These are phyloP conservation scores for Brenthis daphne DNA, from an alignment of 2,888 invertebrate genomes.

Conservation along the genomic window DNA sequence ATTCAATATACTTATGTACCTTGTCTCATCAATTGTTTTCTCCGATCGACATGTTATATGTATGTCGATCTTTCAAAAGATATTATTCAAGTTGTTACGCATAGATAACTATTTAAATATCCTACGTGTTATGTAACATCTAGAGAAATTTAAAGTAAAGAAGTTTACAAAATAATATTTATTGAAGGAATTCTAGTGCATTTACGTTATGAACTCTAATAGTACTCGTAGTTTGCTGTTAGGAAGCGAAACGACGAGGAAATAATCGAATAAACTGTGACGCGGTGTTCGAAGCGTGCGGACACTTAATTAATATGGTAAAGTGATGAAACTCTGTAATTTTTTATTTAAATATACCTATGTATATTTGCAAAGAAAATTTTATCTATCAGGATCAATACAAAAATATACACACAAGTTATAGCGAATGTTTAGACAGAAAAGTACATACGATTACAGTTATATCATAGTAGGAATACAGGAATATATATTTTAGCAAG, in stretches of 20 bases:
- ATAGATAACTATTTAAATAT: neutral
- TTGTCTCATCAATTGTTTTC: neutral
- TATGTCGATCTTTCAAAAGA: neutral
- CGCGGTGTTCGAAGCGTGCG: slow-evolving; percentile 37
- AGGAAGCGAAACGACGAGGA: slow-evolving; percentile 60
- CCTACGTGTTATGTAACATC: neutral
- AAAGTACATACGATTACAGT: no score
- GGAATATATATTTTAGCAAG: neutral
- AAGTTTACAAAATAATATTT: no score
- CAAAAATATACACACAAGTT: no score
- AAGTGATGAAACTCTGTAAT: no score
- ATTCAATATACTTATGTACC: slow-evolving; percentile 23
- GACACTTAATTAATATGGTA: slow-evolving; percentile 45
- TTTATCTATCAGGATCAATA: no score
- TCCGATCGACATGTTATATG: neutral
- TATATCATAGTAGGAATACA: no score
- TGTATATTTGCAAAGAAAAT: no score
- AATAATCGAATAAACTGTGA: slow-evolving; percentile 49
- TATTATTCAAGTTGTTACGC: neutral
- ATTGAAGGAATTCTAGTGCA: neutral
- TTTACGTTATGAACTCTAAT: neutral
- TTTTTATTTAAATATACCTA: no score
- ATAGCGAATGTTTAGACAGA: no score
- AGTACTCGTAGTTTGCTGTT: slow-evolving; percentile 25
- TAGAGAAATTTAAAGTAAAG: slow-evolving; percentile 31